Conservation (phyloP, 2,888 invertebrate genomes). For the Agonopterix subpropinquella region DNA sequence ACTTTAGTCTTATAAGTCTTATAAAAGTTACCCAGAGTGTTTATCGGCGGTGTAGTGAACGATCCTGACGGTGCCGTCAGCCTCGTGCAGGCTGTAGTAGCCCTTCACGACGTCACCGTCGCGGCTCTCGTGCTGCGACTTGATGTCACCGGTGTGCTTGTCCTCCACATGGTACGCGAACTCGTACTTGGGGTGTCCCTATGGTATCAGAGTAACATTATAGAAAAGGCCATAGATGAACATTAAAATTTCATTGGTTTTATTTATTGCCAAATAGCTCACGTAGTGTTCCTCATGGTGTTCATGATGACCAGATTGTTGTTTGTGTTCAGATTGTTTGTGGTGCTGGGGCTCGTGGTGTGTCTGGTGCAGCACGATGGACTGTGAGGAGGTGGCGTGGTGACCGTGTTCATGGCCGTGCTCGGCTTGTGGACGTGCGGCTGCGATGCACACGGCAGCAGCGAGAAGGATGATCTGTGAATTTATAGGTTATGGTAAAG, state of each 20-base stretch:
- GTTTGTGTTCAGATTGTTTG: conserved; percentile 17
- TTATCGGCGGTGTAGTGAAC: conserved; percentile 60
- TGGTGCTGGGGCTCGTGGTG: conserved; percentile 13
- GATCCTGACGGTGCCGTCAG: conserved; percentile 55
- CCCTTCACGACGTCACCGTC: conserved; percentile 49
- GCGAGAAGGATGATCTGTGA: conserved; percentile 3
- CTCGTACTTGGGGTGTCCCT: conserved; percentile 19
- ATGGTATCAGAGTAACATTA: no score
- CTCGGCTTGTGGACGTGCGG: conserved; percentile 6
- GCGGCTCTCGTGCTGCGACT: conserved; percentile 39
- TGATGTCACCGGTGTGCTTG: conserved; percentile 58
- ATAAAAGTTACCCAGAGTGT: conserved; percentile 34
- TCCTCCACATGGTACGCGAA: conserved; percentile 60
- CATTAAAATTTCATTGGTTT: no score
- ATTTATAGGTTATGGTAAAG: no score
- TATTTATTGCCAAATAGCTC: no score
- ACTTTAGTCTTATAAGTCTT: not conserved
- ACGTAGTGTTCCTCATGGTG: conserved; percentile 22
- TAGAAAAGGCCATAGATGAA: no score
- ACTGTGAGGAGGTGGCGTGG: conserved; percentile 27
- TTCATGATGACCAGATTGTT: conserved; percentile 10
- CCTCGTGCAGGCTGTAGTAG: conserved; percentile 53
- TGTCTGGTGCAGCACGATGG: conserved; percentile 33
- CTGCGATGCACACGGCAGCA: conserved; percentile 1
- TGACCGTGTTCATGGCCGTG: conserved; percentile 9